Conservation (phyloP, 2,888 invertebrate species). For the Microplitis manilae region DNA sequence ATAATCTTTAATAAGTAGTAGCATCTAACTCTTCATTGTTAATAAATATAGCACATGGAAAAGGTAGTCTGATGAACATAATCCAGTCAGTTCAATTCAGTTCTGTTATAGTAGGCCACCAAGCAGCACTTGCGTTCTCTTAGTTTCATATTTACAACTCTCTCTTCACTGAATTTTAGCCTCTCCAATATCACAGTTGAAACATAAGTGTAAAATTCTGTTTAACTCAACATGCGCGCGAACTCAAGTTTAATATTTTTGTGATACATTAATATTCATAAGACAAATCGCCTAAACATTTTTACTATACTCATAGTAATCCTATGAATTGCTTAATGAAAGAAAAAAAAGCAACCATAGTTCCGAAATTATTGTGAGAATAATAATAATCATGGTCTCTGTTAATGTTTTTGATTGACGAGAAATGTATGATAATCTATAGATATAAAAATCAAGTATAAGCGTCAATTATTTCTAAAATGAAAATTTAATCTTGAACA, state of each 20-base stretch:
- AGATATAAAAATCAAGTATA: not conserved
- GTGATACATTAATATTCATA: slow-evolving; percentile 3
- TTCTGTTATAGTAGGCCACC: slow-evolving; percentile 72
- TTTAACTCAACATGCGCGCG: slow-evolving; percentile 16
- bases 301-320: not conserved
- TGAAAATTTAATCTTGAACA: not conserved
- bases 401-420: not conserved
- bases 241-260: slow-evolving; percentile 19
- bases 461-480: too few relatives aligned
- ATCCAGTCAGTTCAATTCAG: slow-evolving; percentile 66
- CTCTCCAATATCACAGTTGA: slow-evolving; percentile 20
- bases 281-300: not conserved
- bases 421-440: not conserved
- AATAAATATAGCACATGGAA: slow-evolving; percentile 36
- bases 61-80: slow-evolving; percentile 61
- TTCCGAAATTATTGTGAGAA: not conserved
- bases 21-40: too few relatives aligned
- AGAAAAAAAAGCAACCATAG: not conserved
- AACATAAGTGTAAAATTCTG: slow-evolving; percentile 27
- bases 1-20: too few relatives aligned
- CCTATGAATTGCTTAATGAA: not conserved
- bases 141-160: slow-evolving; percentile 64
- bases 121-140: slow-evolving; percentile 65
- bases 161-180: slow-evolving; percentile 63
- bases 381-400: not conserved